Evolutionary conservation across 2,797 vertebrate genomes (phyloP).

Genomic region (Catharus ustulatus): DNA sequence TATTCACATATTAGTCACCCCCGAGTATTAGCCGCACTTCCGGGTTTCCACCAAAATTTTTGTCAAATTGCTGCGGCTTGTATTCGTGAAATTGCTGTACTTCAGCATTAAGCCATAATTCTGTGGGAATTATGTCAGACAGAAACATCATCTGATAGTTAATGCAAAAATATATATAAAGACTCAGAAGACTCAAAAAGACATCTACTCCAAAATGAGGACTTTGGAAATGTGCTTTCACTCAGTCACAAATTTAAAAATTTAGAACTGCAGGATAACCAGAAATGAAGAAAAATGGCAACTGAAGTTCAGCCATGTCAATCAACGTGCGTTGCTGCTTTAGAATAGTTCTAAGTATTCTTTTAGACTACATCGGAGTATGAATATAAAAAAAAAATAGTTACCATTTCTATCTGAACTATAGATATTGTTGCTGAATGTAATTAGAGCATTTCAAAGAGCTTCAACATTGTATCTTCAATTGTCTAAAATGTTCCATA

Average conservation of each 20-base stretch:
- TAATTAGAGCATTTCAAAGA: not conserved
- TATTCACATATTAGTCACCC: too few species aligned
- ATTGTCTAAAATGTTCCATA: not conserved
- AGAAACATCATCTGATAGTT: not conserved
- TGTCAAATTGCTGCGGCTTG: too few species aligned
- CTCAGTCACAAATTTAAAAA: not conserved
- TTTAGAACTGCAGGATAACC: not conserved
- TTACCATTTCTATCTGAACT: not conserved
- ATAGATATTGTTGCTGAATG: not conserved
- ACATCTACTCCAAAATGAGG: not conserved
- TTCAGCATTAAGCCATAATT: not conserved
- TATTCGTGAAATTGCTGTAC: too few species aligned
- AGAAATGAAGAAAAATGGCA: not conserved
- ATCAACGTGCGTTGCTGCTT: not conserved
- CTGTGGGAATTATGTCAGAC: not conserved
- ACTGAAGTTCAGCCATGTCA: not conserved
- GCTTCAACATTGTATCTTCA: not conserved
- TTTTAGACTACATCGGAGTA: not conserved
- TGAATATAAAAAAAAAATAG: not conserved
- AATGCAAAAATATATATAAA: not conserved
- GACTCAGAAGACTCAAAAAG: not conserved
- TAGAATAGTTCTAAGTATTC: not conserved
- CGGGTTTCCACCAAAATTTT: too few species aligned
- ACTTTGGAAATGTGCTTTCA: not conserved
- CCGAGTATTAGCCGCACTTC: too few species aligned